Conservation (phyloP, 2,113 vertebrate genomes). For the Sinocyclocheilus grahami region DNA sequence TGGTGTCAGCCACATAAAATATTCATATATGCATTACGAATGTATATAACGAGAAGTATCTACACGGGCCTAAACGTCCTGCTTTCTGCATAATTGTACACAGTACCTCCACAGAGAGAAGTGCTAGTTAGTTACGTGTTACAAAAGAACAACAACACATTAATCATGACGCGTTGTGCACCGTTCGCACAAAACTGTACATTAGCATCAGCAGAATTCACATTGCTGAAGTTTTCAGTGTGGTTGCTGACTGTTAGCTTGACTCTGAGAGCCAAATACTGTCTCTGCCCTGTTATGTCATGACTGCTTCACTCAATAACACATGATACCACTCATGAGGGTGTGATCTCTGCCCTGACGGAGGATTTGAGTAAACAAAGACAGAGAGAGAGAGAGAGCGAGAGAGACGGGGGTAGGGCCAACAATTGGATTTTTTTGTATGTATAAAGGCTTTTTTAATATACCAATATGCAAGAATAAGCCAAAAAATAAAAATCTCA, state of each 20-base stretch:
- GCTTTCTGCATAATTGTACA: not conserved
- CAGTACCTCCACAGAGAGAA: not conserved
- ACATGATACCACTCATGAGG: conserved; percentile 47
- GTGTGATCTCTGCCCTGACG: conserved; percentile 42
- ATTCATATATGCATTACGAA: conserved; percentile 23
- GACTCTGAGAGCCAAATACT: conserved; percentile 26
- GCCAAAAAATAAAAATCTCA: not conserved
- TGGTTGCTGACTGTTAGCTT: not conserved
- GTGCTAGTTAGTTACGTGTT: not conserved
- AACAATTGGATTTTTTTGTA: not conserved
- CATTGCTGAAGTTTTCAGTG: conserved; percentile 11
- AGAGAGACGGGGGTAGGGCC: not conserved
- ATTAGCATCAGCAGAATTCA: conserved; percentile 22
- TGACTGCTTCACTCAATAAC: conserved; percentile 24
- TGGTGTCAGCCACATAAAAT: not conserved
- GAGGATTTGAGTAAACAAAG: conserved; percentile 42
- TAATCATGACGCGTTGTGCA: conserved; percentile 15
- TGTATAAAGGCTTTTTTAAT: not conserved
- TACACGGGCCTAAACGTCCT: not conserved
- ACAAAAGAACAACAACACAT: not conserved
- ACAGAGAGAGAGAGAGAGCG: not conserved
- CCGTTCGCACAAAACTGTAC: not conserved
- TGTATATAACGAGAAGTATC: not conserved
- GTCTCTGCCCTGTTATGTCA: conserved; percentile 39
- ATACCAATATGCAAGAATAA: not conserved